Conservation (phyloP, 2,113 vertebrate species). For the Sceloporus tristichus region DNA sequence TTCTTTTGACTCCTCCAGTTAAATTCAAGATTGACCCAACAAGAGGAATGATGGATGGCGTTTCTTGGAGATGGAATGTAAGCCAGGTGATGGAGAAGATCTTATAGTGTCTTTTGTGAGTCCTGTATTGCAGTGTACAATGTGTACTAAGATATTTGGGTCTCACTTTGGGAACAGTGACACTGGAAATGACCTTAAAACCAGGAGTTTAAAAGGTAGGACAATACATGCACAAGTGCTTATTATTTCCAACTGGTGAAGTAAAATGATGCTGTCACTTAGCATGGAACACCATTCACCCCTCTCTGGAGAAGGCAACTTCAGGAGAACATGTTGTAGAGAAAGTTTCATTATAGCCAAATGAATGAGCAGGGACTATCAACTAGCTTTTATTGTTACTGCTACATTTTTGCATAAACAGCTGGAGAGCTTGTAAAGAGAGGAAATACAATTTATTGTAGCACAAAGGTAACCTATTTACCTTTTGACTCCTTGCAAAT, state of each 20-base stretch:
- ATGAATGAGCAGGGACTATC: conserved; percentile 47
- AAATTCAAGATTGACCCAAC: neutral
- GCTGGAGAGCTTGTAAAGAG: conserved; percentile 59
- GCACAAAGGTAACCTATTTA: conserved; percentile 30
- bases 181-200: neutral
- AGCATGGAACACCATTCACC: conserved; percentile 53
- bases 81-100: neutral
- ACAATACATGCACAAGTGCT: conserved; percentile 24
- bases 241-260: conserved; percentile 53
- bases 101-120: neutral
- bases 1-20: neutral
- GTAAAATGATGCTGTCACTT: conserved; percentile 45
- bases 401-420: conserved; percentile 62
- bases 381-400: conserved; percentile 55
- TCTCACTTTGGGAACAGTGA: neutral
- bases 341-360: conserved; percentile 56
- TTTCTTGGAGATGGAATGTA: neutral
- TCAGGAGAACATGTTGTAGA: conserved; percentile 39
- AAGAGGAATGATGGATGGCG: neutral
- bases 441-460: conserved; percentile 45
- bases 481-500: conserved; percentile 34
- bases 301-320: conserved; percentile 50
- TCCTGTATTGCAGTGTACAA: too few species aligned
- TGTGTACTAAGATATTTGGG: neutral
- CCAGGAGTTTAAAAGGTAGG: conserved; percentile 44